Percentiles rank a stretch among this genome's conserved stretches.
Evolutionary conservation across 2,113 vertebrate genomes (phyloP).

Genomic region (Maccullochella peelii): DNA sequence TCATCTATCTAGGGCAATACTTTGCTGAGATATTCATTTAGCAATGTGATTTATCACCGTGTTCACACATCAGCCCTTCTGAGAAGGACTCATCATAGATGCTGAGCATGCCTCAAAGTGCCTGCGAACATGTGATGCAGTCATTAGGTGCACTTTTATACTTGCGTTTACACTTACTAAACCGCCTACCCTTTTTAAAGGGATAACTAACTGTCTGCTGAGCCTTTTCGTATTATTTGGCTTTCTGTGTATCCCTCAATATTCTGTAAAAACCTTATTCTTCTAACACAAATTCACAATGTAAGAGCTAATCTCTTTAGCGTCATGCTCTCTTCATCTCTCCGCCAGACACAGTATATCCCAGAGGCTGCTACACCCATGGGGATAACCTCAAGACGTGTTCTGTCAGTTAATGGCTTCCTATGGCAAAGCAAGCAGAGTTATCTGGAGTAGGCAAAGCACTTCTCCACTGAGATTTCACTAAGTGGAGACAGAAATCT

Average conservation of each 20-base stretch:
- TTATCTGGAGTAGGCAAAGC: constrained; percentile 51
- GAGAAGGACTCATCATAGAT: constrained; percentile 54
- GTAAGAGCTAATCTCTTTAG: constrained; percentile 71
- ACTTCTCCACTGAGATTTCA: constrained; percentile 53
- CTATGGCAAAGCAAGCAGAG: constrained; percentile 56
- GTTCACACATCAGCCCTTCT: constrained; percentile 56
- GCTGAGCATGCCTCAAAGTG: constrained; percentile 44
- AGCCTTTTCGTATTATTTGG: constrained; percentile 49
- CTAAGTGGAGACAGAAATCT: constrained; percentile 43
- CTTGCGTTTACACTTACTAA: constrained; percentile 33
- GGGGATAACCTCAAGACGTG: constrained; percentile 67
- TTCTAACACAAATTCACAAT: constrained; percentile 59
- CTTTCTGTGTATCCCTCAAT: constrained; percentile 47
- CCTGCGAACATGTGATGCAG: constrained; percentile 56
- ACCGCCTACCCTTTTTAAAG: constrained; percentile 52
- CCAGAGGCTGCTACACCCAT: constrained; percentile 68
- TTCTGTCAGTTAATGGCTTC: constrained; percentile 68
- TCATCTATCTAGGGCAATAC: constrained; percentile 67
- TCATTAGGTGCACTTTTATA: constrained; percentile 46
- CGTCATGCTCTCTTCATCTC: constrained; percentile 68
- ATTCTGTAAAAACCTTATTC: constrained; percentile 56
- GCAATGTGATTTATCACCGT: constrained; percentile 42
- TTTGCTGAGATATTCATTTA: constrained; percentile 73
- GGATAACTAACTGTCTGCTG: constrained; percentile 35
- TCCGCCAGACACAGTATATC: constrained; percentile 56